A percentile compares a stretch with the other conserved stretches of the same genome.
phyloP scores from a whole-genome alignment of 2,797 vertebrate species.

The Poliocrania exsul region DNA sequence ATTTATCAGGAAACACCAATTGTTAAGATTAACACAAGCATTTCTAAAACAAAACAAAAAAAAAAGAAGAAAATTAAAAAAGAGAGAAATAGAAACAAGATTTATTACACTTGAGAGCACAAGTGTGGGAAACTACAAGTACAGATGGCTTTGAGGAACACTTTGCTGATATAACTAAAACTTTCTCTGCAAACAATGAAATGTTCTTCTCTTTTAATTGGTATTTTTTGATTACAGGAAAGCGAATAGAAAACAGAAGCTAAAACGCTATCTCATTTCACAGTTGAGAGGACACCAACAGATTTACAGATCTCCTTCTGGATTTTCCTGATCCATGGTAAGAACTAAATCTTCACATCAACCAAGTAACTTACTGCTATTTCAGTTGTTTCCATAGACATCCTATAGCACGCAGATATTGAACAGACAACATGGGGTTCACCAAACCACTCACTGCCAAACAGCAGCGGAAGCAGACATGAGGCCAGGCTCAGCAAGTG shows the following conservation, averaged over 20 bases:
- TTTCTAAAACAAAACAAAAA: not conserved
- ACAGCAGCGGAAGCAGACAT: not conserved
- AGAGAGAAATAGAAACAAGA: not conserved
- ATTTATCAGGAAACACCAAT: constrained; percentile 24
- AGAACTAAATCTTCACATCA: not conserved
- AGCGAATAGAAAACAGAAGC: not conserved
- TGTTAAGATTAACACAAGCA: not conserved
- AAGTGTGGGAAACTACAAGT: not conserved
- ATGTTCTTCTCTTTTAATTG: not conserved
- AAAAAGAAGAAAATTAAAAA: too few relatives aligned
- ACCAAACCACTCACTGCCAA: not conserved
- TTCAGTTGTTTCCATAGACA: not conserved
- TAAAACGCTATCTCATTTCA: not conserved
- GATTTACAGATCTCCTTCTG: not conserved
- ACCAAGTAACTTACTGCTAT: not conserved
- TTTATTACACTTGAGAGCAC: not conserved
- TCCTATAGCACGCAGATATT: accelerated
- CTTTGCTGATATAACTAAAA: not conserved
- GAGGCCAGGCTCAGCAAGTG: accelerated
- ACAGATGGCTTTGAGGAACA: not conserved
- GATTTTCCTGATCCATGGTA: not conserved
- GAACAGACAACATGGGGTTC: not conserved
- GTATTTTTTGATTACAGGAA: not conserved
- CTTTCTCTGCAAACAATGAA: not conserved
- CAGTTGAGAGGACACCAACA: not conserved